phyloP scores from a whole-genome alignment of 2,888 invertebrate genomes.

The Crocallis elinguaria region DNA sequence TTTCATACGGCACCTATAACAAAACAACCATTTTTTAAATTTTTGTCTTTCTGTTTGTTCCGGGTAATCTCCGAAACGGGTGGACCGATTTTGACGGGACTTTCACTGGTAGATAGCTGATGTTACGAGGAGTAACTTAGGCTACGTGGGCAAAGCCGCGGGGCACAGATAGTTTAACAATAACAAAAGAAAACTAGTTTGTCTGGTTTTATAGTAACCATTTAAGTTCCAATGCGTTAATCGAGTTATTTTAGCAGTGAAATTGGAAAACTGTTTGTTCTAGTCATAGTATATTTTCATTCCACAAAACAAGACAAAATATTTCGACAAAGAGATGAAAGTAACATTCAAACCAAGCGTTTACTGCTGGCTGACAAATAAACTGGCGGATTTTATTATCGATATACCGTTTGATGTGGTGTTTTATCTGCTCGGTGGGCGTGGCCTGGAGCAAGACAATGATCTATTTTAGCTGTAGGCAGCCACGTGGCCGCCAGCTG shows the following conservation, averaged over 20 bases:
- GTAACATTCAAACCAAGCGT: conserved; percentile 42
- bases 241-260: not conserved
- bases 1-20: too few relatives aligned
- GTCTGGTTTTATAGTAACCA: too few relatives aligned
- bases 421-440: conserved; percentile 79
- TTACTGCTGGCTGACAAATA: conserved; percentile 57
- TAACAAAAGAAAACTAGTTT: too few relatives aligned
- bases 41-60: too few relatives aligned
- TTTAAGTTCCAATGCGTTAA: not conserved
- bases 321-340: conserved; percentile 50
- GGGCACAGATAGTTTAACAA: too few relatives aligned
- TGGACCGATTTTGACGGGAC: too few relatives aligned
- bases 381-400: conserved; percentile 68
- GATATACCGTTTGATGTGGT: conserved; percentile 78
- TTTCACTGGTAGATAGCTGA: too few relatives aligned
- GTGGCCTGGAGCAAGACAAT: conserved; percentile 76
- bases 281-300: conserved; percentile 15
- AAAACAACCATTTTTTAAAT: too few relatives aligned
- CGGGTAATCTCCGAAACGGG: too few relatives aligned
- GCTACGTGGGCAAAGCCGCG: too few relatives aligned
- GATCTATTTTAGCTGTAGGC: conserved; percentile 81
- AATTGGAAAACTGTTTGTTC: not conserved
- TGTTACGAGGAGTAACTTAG: too few relatives aligned
- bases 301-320: conserved; percentile 39
- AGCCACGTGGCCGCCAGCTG: conserved; percentile 83